phyloP scores from a whole-genome alignment of 1,140 invertebrate genomes.

The Euborellia annulipes region DNA sequence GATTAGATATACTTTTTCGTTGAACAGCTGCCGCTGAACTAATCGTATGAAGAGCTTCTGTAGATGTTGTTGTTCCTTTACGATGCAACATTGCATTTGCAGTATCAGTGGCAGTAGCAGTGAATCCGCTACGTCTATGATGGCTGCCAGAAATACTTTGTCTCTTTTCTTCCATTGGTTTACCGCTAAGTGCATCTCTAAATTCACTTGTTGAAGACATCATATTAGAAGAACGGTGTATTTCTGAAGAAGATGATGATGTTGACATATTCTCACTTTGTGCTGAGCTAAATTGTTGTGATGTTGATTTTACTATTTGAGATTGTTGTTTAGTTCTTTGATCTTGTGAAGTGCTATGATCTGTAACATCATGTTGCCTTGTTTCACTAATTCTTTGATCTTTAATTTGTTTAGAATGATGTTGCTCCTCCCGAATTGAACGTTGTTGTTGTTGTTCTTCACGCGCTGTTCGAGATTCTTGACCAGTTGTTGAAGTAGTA shows the following conservation, averaged over 20 bases:
- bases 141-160: constrained; percentile 25
- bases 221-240: not conserved
- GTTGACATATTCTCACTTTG: constrained; percentile 7
- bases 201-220: constrained; percentile 7
- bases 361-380: not conserved
- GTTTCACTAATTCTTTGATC: constrained; percentile 1
- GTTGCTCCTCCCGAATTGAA: constrained; percentile 8
- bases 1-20: constrained; percentile 58
- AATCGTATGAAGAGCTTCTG: constrained; percentile 45
- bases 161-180: not conserved
- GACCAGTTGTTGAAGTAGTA: constrained; percentile 9
- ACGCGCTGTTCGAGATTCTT: no score
- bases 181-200: constrained; percentile 5
- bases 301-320: not conserved
- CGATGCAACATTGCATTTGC: constrained; percentile 60
- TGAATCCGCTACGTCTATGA: constrained; percentile 54
- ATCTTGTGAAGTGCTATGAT: not conserved
- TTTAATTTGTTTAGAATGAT: constrained; percentile 7
- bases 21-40: constrained; percentile 62
- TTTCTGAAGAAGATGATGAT: constrained; percentile 10
- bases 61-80: constrained; percentile 39
- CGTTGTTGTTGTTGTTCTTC: no score
- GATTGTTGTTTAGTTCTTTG: not conserved
- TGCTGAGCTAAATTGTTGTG: not conserved
- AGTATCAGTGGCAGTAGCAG: constrained; percentile 47